Evolutionary conservation across 2,888 invertebrate genomes (phyloP).

Genomic region (Synanthedon tipuliformis): DNA sequence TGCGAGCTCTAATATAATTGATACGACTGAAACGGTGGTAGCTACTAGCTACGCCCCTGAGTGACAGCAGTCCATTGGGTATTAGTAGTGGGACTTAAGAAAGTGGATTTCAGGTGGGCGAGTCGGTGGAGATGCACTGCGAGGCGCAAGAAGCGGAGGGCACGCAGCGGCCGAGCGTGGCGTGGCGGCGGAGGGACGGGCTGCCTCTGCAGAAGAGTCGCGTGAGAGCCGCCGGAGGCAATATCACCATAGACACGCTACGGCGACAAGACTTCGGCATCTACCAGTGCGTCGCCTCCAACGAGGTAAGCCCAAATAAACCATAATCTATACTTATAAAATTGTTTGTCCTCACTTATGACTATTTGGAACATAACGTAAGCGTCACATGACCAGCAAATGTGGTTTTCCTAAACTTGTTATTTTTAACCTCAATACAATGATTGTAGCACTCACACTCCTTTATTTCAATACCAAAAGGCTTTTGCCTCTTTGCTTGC

Average conservation of each 20-base stretch:
- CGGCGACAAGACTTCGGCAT: constrained; percentile 91
- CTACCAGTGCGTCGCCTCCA: constrained; percentile 95
- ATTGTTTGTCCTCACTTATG: too few species aligned
- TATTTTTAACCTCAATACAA: too few species aligned
- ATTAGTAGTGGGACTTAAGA: neutral
- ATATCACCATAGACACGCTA: constrained; percentile 90
- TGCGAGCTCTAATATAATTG: too few species aligned
- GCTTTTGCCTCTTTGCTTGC: too few species aligned
- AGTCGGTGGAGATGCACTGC: constrained; percentile 95
- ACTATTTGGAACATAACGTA: too few species aligned
- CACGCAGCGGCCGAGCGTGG: constrained; percentile 88
- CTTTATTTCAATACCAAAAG: too few species aligned
- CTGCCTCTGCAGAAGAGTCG: constrained; percentile 84
- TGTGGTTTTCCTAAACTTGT: too few species aligned
- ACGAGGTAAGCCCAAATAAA: constrained; percentile 69
- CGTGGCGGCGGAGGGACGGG: constrained; percentile 91
- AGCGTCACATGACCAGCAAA: too few species aligned
- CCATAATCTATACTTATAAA: too few species aligned
- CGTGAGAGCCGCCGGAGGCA: constrained; percentile 84
- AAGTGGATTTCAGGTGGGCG: constrained; percentile 69
- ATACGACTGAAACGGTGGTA: too few species aligned
- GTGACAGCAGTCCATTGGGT: neutral
- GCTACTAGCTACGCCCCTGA: too few species aligned
- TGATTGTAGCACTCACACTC: too few species aligned
- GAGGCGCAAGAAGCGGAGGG: constrained; percentile 93